These are phyloP conservation scores for Orthonyx spaldingii DNA, from an alignment of 2,113 vertebrate genomes.

Conservation along the genomic window DNA sequence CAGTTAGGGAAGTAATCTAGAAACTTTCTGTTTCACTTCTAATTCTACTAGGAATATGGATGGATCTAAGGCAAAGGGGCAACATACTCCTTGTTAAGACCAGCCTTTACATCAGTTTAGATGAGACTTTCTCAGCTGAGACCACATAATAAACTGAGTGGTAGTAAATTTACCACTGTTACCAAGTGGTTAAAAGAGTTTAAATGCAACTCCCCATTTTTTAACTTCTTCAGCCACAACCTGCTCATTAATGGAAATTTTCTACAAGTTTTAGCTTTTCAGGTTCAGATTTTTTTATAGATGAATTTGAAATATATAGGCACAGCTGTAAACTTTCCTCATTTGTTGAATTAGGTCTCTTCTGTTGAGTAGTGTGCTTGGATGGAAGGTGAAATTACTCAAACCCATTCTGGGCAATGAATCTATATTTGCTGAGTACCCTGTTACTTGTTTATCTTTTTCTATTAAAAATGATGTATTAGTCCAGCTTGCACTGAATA, in stretches of 20 bases:
- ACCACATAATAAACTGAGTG: neutral
- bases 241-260: neutral
- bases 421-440: neutral
- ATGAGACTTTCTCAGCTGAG: neutral
- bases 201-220: neutral
- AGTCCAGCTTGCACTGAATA: neutral
- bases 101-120: neutral
- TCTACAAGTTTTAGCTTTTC: neutral
- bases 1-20: neutral
- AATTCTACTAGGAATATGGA: neutral
- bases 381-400: neutral
- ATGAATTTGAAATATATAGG: neutral
- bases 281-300: neutral
- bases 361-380: neutral
- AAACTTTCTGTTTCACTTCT: neutral
- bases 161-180: neutral
- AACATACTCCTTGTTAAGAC: neutral
- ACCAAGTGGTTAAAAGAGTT: neutral
- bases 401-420: neutral
- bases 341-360: neutral
- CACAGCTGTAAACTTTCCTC: neutral
- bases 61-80: neutral
- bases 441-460: neutral
- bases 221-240: neutral
- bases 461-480: neutral